Base-by-base conservation (phyloP, 1,140 invertebrate genomes). In the Odontomachus brunneus region DNA sequence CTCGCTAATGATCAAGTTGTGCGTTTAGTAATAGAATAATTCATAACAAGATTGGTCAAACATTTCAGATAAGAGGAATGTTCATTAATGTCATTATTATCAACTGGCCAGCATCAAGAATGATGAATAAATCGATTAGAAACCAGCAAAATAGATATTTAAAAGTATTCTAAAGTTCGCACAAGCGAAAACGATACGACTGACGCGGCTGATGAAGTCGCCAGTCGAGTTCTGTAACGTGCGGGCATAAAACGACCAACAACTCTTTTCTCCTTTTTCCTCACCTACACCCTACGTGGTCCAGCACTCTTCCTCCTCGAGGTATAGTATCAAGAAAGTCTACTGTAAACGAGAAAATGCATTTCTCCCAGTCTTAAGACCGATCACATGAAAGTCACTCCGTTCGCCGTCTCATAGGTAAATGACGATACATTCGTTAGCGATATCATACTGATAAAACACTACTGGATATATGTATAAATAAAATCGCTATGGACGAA, bases 301-400 rank as follows among this genome's bases (percentile, higher is more conserved):
- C 86, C 84, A 85, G 86, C 86, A 88, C 84, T 87, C 78, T 89
- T 89, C 75, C 71, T 53, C 62, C 75, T 38, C 26, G 12, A 44
- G 48, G 57, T 72, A 85, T 82, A 82, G 63, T 82, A 67, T 84
- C 72, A 73, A 84, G 62, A 84, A 84, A 86, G 67, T 86, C 75
- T 84, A 81, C 49, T 67, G 33, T 82, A 76, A 81, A 85, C 11
- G 67, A 89, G 84, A 87, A 87, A 88, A 71, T 48, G 14, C 24
- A 66, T 87, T 84, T 89, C 74, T 86, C 86, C 86, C 82, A 85
- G 81, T 88, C 88, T 88, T 86, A 59, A 84, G 62, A 74, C 63
- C 71, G 59, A 86, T 89, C 88, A 83, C 76, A 80, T 69, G 57
- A 76, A 88, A 86, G 71, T 60, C 75, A 88, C 55, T 75, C 29